Base-by-base conservation (phyloP, 2,797 vertebrate species). In the Neosilurus hyrtlii region DNA sequence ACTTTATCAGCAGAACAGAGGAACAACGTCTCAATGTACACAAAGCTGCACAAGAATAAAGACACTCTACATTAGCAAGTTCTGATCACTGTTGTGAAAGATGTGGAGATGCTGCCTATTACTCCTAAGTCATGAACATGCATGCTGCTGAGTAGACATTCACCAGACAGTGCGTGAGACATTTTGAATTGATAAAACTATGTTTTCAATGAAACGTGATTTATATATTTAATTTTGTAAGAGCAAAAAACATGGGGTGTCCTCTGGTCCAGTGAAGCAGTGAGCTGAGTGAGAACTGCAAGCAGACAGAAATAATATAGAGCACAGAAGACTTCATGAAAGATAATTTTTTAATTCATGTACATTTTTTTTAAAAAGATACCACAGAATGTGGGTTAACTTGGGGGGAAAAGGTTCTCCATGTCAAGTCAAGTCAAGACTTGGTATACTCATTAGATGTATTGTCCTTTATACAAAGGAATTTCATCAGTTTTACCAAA, bases 161-260 rank as follows among this genome's bases (percentile, higher is more conserved):
- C 30, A 30, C 30, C 30, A 30, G 30, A 1, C 30, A 30, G 30
- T 30, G 30, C 2, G 2, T 30, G 30, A 30, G 30, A 30, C 1
- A 30, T 30, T 30, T 30, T 30, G 30, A 30, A 30, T 79, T 68
- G 56, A 84, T 84, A 72, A 87, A 79, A 75, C 56, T 82, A 57
- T 86, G 80, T 74, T 80, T 63, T 24, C 43, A 14, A 73, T 63
- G 83, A 84, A 74, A 56, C 75, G 83, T 83, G 56, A 80, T 82
- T 85, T 61, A 82, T 62, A 81, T 81, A 85, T 81, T 77, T 80
- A 61, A 85, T 84, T 61, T 35, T 67, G 70, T 72, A 62, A 80
- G 59, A 68, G 80, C 79, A 80, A 71, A 77, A 68, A 79, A 30
- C 78, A 81, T 84, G 61, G 51, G 82, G 83, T 59, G 30, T 76